phyloP scores from a whole-genome alignment of 2,797 vertebrate species.

The Paramormyrops hopkinsi region DNA sequence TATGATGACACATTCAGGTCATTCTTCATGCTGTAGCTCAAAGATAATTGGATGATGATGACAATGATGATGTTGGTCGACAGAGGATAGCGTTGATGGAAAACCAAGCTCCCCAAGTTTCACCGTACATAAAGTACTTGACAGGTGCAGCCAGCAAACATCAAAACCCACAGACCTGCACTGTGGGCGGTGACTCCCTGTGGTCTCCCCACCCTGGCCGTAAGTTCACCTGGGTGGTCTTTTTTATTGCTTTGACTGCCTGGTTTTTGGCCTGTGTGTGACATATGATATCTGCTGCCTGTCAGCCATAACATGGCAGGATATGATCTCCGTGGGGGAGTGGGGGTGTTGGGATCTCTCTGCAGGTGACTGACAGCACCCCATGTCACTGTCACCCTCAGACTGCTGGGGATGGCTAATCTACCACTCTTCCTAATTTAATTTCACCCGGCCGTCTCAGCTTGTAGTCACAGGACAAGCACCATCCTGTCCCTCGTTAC shows the following conservation, averaged over 20 bases:
- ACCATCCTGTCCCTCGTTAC: background rate
- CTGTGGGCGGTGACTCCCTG: background rate
- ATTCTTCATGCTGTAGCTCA: background rate
- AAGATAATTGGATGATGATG: background rate
- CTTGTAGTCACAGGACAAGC: background rate
- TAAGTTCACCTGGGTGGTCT: constrained; percentile 53
- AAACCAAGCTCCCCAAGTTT: background rate
- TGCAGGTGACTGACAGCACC: too few relatives aligned
- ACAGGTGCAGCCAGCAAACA: background rate
- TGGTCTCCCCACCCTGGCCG: background rate
- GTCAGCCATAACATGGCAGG: constrained; percentile 53
- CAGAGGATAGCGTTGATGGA: background rate
- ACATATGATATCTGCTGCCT: constrained; percentile 51
- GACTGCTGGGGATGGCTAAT: background rate
- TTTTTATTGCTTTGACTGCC: constrained; percentile 12
- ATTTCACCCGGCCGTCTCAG: background rate
- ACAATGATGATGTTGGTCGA: background rate
- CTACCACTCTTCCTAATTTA: background rate
- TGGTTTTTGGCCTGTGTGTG: constrained; percentile 30
- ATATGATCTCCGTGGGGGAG: background rate
- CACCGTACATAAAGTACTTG: background rate
- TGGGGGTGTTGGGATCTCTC: background rate
- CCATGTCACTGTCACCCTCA: constrained; percentile 1
- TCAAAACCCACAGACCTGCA: background rate
- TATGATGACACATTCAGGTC: background rate